Percentiles rank a stretch among this genome's conserved stretches.
Conservation (phyloP, 2,888 invertebrate species). For the Capitulum mitella region DNA sequence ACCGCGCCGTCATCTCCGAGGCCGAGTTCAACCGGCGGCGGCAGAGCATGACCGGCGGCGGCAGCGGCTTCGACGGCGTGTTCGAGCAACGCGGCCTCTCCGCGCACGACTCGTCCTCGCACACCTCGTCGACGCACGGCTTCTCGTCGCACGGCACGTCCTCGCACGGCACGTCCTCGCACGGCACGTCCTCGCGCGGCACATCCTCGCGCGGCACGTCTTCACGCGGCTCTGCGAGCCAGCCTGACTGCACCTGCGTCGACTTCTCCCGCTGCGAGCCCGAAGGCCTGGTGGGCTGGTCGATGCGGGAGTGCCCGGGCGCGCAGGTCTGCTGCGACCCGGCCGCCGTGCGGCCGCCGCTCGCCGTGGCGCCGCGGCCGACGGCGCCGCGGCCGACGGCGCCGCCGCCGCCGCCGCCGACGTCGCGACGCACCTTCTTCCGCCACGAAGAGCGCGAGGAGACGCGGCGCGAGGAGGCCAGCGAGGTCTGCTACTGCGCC, state of each 20-base stretch:
- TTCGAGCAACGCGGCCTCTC: constrained; percentile 56
- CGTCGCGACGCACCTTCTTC: neutral
- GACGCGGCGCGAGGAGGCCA: neutral
- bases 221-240: too few species aligned
- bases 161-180: too few species aligned
- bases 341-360: neutral
- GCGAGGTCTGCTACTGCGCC: neutral
- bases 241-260: too few species aligned
- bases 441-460: neutral
- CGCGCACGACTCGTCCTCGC: too few species aligned
- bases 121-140: too few species aligned
- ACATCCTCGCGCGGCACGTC: too few species aligned
- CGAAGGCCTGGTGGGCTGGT: neutral
- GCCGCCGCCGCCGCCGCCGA: neutral
- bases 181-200: too few species aligned
- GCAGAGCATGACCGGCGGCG: neutral
- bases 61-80: neutral
- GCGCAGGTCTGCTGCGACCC: neutral
- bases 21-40: neutral
- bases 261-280: neutral
- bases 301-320: neutral
- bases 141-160: too few species aligned
- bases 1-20: constrained; percentile 3
- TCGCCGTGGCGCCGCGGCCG: neutral
- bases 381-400: neutral